Evolutionary conservation across 2,113 vertebrate genomes (phyloP).

Genomic region (Collichthys lucidus): DNA sequence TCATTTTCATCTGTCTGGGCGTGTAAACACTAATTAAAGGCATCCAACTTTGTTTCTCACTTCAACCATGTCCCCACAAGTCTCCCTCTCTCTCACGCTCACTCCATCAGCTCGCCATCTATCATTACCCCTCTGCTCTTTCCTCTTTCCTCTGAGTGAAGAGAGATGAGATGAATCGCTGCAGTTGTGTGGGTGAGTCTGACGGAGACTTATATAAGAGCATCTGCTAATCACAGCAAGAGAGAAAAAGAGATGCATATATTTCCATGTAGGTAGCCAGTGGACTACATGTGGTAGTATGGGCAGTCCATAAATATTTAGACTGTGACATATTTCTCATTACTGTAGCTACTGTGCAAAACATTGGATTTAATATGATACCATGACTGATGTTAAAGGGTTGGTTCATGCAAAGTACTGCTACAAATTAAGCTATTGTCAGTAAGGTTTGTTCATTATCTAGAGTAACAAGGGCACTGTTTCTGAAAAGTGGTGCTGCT

Average conservation of each 20-base stretch:
- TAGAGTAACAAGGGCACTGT: not conserved
- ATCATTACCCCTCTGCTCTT: conserved; percentile 40
- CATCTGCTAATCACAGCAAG: conserved; percentile 64
- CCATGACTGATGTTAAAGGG: not conserved
- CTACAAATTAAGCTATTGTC: not conserved
- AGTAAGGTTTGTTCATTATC: not conserved
- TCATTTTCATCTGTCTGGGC: conserved; percentile 42
- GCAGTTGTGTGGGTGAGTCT: conserved; percentile 71
- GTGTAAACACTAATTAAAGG: conserved; percentile 66
- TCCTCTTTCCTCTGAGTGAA: conserved; percentile 29
- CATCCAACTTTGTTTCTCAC: conserved; percentile 49
- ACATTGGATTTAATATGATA: not conserved
- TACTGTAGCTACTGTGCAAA: not conserved
- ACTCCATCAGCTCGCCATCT: conserved; percentile 47
- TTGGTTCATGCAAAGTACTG: not conserved
- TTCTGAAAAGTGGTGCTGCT: not conserved
- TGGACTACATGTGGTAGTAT: not conserved
- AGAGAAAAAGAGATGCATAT: not conserved
- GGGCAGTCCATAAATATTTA: not conserved
- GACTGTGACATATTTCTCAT: not conserved
- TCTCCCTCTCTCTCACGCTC: conserved; percentile 18
- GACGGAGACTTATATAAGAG: conserved; percentile 62
- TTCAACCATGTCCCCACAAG: conserved; percentile 24
- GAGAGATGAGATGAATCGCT: conserved; percentile 57
- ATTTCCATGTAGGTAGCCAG: not conserved